Evolutionary conservation across 2,797 vertebrate genomes (phyloP), one percentile per base, ranked within the genome.

Genomic region (Hypotaenidia philippensis): DNA sequence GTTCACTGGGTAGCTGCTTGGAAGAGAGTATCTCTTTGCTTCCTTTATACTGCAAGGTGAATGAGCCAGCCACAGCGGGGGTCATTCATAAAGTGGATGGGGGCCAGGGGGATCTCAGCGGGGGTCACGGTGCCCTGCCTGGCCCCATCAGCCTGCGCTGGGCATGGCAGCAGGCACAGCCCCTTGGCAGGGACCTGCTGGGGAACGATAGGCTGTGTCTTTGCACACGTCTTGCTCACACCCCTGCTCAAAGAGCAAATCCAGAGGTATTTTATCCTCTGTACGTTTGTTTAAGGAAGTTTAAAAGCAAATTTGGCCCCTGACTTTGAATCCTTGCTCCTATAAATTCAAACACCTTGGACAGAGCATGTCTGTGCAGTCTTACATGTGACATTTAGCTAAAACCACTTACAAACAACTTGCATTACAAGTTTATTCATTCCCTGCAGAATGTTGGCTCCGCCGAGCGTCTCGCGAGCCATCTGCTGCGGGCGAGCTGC

Each of bases 261-360:
- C 80, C 83, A 96, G 90, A 95, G 92, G 75, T 88, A 86, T 95
- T 90, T 96, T 71, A 92, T 95, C 84, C 84, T 76, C 83, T 77
- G 87, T 91, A 87, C 78, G 1, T 96, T 96, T 96, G 83, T 95
- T 95, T 96, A 96, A 97, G 93, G 94, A 95, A 97, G 90, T 96
- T 97, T 98, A 98, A 98, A 98, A 98, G 97, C 97, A 97, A 98
- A 98, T 97, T 98, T 98, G 98, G 97, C 98, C 97, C 97, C 85
- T 96, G 95, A 95, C 97, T 98, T 96, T 97, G 96, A 97, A 97
- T 93, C 91, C 36, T 91, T 50, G 74, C 95, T 96, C 87, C 91
- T 97, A 94, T 96, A 97, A 97, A 96, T 97, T 96, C 96, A 97
- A 96, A 97, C 95, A 98, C 97, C 97, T 97, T 96, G 95, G 97